Conservation (phyloP, 2,888 invertebrate species). For the Parascotia fuliginaria region DNA sequence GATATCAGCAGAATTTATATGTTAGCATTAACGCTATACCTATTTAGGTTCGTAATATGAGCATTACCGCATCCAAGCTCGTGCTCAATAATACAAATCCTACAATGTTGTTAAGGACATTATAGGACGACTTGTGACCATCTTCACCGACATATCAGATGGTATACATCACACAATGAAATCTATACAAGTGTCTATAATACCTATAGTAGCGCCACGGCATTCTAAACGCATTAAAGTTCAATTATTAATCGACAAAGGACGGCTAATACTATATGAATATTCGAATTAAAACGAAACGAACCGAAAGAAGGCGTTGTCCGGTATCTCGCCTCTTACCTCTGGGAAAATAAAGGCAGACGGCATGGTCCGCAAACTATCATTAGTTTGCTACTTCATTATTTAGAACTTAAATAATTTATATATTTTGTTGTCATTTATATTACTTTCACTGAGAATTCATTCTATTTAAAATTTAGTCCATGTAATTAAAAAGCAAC, state of each 20-base stretch:
- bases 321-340: too few species aligned
- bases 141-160: conserved; percentile 9
- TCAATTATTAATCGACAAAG: conserved; percentile 1
- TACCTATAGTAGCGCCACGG: background rate
- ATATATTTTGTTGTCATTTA: too few species aligned
- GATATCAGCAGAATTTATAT: too few species aligned
- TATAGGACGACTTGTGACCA: conserved; percentile 9
- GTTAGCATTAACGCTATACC: too few species aligned
- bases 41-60: background rate
- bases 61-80: background rate
- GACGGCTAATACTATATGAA: background rate
- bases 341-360: too few species aligned
- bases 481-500: too few species aligned
- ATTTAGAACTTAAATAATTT: too few species aligned
- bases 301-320: background rate
- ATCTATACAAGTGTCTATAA: background rate
- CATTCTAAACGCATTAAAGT: background rate
- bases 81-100: conserved; percentile 1
- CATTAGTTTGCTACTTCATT: too few species aligned
- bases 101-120: conserved; percentile 22
- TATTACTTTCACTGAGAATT: too few species aligned
- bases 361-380: too few species aligned
- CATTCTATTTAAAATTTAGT: too few species aligned
- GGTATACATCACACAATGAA: background rate
- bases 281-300: background rate